These are phyloP conservation scores for Drepana arcuata DNA, from an alignment of 1,140 invertebrate species.

Conservation along the genomic window DNA sequence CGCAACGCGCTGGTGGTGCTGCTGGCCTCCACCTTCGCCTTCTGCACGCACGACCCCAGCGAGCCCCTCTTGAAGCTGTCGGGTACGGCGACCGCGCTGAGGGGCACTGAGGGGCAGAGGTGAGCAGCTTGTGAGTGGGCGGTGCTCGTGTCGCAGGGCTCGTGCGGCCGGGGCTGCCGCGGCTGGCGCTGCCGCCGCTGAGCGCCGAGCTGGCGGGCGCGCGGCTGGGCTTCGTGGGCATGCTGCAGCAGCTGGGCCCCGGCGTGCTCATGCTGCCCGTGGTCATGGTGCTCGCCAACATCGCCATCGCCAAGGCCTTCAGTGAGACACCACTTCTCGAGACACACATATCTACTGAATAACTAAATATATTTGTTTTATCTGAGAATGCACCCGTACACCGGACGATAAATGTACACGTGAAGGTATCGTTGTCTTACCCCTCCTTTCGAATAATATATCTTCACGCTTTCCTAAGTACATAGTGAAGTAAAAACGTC, in stretches of 20 bases:
- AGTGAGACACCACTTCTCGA: slow-evolving; percentile 63
- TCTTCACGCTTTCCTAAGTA: too few relatives aligned
- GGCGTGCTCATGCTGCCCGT: slow-evolving; percentile 83
- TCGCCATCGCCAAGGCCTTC: slow-evolving; percentile 91
- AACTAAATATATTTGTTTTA: too few relatives aligned
- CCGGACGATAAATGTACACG: too few relatives aligned
- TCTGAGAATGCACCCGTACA: too few relatives aligned
- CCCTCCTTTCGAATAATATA: too few relatives aligned
- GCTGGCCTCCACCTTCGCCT: slow-evolving; percentile 72
- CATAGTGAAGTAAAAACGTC: too few relatives aligned
- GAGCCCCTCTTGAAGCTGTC: slow-evolving; percentile 37
- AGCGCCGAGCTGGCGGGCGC: slow-evolving; percentile 73
- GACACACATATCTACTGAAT: too few relatives aligned
- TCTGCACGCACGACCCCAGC: slow-evolving; percentile 50
- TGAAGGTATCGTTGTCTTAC: too few relatives aligned
- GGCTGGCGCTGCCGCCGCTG: slow-evolving; percentile 76
- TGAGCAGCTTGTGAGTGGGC: slow-evolving; percentile 20
- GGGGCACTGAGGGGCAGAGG: too few relatives aligned
- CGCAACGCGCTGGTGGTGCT: slow-evolving; percentile 86
- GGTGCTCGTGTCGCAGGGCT: slow-evolving; percentile 57
- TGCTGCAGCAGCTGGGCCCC: slow-evolving; percentile 78
- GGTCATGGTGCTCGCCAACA: slow-evolving; percentile 86
- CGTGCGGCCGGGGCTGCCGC: slow-evolving; percentile 78
- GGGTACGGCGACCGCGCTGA: too few relatives aligned
- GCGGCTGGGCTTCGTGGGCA: slow-evolving; percentile 76